Evolutionary conservation across 2,113 vertebrate species (phyloP).

Genomic region (Choloepus hoffmanni): DNA sequence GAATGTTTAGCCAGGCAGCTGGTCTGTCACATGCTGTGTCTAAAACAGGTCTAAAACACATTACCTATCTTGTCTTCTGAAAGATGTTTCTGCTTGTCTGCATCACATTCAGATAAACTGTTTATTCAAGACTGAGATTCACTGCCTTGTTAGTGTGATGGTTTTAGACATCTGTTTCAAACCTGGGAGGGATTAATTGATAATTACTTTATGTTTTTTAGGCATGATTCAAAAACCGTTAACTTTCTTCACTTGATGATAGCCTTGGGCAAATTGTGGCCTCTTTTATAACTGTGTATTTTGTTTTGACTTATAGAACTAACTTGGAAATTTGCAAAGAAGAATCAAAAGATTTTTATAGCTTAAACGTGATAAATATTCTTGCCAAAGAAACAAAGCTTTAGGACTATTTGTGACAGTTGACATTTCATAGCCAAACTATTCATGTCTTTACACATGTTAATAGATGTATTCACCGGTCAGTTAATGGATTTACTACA

Average conservation of each 20-base stretch:
- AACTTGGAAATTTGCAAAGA: conserved; percentile 26
- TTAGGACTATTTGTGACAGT: background rate
- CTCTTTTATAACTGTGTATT: background rate
- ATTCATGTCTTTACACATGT: background rate
- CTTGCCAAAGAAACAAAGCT: background rate
- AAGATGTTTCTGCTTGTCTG: background rate
- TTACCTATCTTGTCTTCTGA: background rate
- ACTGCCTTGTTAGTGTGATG: background rate
- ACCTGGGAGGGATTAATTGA: background rate
- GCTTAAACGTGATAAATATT: background rate
- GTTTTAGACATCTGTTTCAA: background rate
- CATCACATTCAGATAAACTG: background rate
- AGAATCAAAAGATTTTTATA: conserved; percentile 26
- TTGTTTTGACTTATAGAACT: background rate
- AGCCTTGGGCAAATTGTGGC: background rate
- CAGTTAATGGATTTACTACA: background rate
- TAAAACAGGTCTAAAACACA: background rate
- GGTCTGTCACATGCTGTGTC: background rate
- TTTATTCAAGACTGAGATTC: background rate
- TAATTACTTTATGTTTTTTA: background rate
- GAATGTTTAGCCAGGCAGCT: background rate
- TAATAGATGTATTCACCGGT: background rate
- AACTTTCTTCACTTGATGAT: background rate
- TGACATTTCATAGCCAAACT: background rate
- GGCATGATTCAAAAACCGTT: background rate